Evolutionary conservation across 2,888 invertebrate species (phyloP).

Genomic region (Dusona sp.): DNA sequence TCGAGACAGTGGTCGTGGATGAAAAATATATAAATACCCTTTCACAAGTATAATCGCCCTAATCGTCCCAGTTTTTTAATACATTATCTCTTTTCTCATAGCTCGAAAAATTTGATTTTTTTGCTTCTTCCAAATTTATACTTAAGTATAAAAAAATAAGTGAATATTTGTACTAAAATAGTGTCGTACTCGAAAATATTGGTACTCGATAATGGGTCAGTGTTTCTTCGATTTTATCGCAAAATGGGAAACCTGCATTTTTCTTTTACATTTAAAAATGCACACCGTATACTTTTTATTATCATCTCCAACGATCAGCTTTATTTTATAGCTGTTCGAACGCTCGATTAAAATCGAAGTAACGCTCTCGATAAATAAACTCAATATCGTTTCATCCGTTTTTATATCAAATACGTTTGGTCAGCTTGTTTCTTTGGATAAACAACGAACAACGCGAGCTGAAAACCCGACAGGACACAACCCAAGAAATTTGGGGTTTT

Average conservation of each 20-base stretch:
- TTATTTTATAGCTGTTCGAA: neutral
- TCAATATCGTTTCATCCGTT: neutral
- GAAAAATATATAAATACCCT: constrained; percentile 28
- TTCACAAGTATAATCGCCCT: neutral
- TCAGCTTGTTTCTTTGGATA: constrained; percentile 86
- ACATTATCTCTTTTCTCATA: neutral
- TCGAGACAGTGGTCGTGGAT: constrained; percentile 32
- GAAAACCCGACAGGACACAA: constrained; percentile 89
- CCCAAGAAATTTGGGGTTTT: constrained; percentile 93
- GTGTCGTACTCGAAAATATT: neutral
- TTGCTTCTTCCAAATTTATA: neutral
- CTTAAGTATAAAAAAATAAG: constrained; percentile 4
- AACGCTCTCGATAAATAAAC: neutral
- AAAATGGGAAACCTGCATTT: neutral
- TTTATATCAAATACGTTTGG: constrained; percentile 77
- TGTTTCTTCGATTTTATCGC: neutral
- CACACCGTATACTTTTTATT: constrained; percentile 2
- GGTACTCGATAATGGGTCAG: neutral
- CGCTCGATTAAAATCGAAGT: neutral
- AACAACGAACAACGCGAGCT: constrained; percentile 91
- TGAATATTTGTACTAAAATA: constrained; percentile 18
- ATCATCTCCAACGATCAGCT: neutral
- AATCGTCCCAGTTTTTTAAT: neutral
- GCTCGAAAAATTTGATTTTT: neutral
- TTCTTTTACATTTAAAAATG: constrained; percentile 9